These are phyloP conservation scores for Forbesichthys papilliferus DNA, from an alignment of 2,113 vertebrate species.

Conservation along the genomic window DNA sequence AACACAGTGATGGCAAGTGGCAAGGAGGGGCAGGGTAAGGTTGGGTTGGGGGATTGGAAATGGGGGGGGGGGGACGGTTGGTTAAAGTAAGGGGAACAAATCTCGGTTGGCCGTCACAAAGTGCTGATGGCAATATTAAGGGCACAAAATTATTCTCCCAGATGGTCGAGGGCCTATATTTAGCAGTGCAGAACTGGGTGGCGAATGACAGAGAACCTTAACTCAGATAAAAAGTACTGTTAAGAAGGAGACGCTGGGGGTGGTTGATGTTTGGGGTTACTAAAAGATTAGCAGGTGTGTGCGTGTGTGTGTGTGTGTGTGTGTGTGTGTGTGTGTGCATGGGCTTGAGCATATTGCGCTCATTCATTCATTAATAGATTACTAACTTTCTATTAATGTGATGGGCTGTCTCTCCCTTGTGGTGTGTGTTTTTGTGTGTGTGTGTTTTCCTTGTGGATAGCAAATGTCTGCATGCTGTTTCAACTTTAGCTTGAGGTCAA, in stretches of 20 bases:
- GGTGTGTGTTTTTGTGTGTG: neutral
- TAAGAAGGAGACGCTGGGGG: constrained; percentile 41
- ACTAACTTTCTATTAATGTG: neutral
- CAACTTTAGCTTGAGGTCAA: constrained; percentile 5
- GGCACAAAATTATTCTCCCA: constrained; percentile 84
- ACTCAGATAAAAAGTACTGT: constrained; percentile 66
- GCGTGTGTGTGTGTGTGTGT: constrained; percentile 4
- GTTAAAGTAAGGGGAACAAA: constrained; percentile 46
- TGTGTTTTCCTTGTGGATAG: constrained; percentile 10
- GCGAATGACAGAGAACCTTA: constrained; percentile 45
- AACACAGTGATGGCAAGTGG: constrained; percentile 15
- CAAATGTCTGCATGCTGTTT: constrained; percentile 19
- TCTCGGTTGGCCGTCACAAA: constrained; percentile 79
- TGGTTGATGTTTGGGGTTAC: constrained; percentile 31
- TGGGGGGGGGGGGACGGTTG: constrained; percentile 42
- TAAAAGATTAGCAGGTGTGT: constrained; percentile 21
- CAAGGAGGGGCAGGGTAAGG: constrained; percentile 32
- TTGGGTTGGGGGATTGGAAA: neutral
- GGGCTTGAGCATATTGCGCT: constrained; percentile 25
- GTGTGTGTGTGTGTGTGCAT: constrained; percentile 1
- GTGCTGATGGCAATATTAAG: constrained; percentile 89
- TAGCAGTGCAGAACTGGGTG: constrained; percentile 71
- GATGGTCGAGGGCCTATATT: constrained; percentile 88
- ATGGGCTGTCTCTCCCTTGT: too few species aligned
- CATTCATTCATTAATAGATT: constrained; percentile 35